phyloP scores from a whole-genome alignment of 1,140 invertebrate genomes.

The Pomacea maculata region DNA sequence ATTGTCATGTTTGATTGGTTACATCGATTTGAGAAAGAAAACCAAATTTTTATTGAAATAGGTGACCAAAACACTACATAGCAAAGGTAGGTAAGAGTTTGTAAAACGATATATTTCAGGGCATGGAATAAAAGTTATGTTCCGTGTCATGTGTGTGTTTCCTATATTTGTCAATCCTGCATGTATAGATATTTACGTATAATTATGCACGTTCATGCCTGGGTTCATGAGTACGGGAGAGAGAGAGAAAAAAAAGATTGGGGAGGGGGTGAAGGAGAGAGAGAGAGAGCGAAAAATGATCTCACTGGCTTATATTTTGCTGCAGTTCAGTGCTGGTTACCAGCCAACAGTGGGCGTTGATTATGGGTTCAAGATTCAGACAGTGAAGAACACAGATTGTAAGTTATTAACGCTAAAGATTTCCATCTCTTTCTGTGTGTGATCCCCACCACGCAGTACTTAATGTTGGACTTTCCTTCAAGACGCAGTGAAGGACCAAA shows the following conservation, averaged over 20 bases:
- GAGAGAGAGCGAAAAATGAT: background rate
- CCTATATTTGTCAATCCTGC: background rate
- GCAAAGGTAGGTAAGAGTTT: too few species aligned
- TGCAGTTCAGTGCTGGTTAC: slow-evolving; percentile 58
- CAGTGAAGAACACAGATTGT: slow-evolving; percentile 35
- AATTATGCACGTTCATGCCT: background rate
- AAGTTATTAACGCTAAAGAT: background rate
- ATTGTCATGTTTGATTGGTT: too few species aligned
- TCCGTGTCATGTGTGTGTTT: background rate
- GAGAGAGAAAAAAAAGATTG: background rate
- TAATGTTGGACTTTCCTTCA: too few species aligned
- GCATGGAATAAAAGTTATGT: background rate
- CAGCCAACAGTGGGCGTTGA: slow-evolving; percentile 64
- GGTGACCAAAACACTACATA: too few species aligned
- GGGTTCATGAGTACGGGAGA: background rate
- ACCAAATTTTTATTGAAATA: too few species aligned
- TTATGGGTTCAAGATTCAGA: slow-evolving; percentile 63
- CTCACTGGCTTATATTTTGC: slow-evolving; percentile 15
- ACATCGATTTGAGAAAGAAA: too few species aligned
- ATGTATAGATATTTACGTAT: background rate
- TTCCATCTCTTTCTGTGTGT: background rate
- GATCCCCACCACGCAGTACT: too few species aligned
- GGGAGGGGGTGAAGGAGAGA: background rate
- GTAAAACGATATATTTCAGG: background rate
- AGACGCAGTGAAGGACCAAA: too few species aligned